Percentiles rank a stretch among this genome's conserved stretches.
Evolutionary conservation across 1,140 invertebrate species (phyloP).

Genomic region (Littorina saxatilis): DNA sequence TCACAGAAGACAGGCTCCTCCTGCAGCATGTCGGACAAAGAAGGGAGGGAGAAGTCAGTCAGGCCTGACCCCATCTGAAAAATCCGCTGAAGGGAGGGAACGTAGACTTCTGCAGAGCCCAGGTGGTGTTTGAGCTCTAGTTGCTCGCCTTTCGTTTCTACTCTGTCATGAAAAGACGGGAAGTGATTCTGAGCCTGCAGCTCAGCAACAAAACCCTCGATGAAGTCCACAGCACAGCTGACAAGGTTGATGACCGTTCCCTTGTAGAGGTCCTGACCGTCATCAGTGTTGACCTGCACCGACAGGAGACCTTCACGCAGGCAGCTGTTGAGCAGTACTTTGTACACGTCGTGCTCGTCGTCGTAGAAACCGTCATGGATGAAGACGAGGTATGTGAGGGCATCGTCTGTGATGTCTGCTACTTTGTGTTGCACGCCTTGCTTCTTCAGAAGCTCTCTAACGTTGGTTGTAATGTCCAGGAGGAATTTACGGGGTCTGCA

Average conservation of each 20-base stretch:
- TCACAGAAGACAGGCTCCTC: slow-evolving; percentile 38
- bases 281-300: background rate
- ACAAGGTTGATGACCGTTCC: background rate
- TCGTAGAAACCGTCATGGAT: slow-evolving; percentile 33
- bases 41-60: background rate
- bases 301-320: slow-evolving; percentile 3
- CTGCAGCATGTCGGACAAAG: background rate
- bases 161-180: background rate
- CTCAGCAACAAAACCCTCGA: background rate
- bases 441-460: slow-evolving; percentile 28
- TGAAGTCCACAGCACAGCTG: slow-evolving; percentile 27
- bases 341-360: slow-evolving; percentile 35
- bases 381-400: slow-evolving; percentile 43
- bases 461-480: slow-evolving; percentile 37
- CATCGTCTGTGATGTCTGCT: background rate
- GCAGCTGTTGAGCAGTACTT: slow-evolving; percentile 30
- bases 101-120: background rate
- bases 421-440: background rate
- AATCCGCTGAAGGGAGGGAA: slow-evolving; percentile 11
- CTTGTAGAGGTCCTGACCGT: background rate
- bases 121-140: slow-evolving; percentile 5
- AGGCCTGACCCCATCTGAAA: background rate
- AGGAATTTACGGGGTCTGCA: slow-evolving; percentile 45
- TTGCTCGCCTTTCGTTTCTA: background rate
- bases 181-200: background rate